Evolutionary conservation across 2,797 vertebrate species (phyloP).

Genomic region (Borostomias antarcticus): DNA sequence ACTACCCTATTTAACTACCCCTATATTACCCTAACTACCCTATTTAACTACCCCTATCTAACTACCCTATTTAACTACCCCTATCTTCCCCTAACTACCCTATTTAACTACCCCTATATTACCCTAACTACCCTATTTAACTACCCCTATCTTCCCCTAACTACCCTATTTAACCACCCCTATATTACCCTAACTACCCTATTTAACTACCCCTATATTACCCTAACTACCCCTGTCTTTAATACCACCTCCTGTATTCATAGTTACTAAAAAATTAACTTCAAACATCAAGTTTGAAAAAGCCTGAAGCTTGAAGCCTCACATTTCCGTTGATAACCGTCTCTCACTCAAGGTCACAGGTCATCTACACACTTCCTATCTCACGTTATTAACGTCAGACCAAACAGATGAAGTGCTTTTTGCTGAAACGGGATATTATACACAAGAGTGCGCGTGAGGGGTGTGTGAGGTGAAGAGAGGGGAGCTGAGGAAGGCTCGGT

Average conservation of each 20-base stretch:
- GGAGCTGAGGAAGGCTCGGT: slow-evolving; percentile 7
- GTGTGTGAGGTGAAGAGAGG: slow-evolving; percentile 47
- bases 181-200: no score
- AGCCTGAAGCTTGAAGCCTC: no score
- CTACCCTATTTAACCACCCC: no score
- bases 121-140: no score
- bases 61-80: no score
- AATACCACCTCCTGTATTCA: slow-evolving; percentile 7
- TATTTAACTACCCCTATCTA: no score
- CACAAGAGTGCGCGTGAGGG: slow-evolving; percentile 21
- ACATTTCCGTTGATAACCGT: no score
- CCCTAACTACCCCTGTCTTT: slow-evolving; percentile 28
- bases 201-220: slow-evolving; percentile 63
- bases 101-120: no score
- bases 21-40: no score
- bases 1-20: no score
- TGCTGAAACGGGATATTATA: slow-evolving; percentile 17
- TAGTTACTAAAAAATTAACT: slow-evolving; percentile 26
- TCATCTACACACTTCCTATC: not conserved
- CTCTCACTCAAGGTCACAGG: not conserved
- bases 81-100: no score
- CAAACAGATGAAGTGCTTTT: not conserved
- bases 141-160: no score
- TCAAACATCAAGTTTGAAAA: slow-evolving; percentile 4
- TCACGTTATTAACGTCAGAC: not conserved